These are phyloP conservation scores for Protophormia terraenovae DNA, from an alignment of 2,888 invertebrate genomes.

Conservation along the genomic window DNA sequence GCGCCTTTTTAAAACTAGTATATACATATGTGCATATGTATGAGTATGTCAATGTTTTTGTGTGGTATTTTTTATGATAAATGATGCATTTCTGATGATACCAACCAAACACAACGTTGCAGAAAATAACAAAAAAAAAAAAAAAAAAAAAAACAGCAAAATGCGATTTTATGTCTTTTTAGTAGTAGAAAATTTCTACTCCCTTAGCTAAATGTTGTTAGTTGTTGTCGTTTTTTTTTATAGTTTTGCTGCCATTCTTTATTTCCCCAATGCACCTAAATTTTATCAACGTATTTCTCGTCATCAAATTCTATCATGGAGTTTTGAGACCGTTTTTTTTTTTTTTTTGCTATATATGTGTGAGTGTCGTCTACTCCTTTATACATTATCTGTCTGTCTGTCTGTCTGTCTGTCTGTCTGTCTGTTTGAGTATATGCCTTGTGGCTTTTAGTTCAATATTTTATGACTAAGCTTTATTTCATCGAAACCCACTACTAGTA, in stretches of 20 bases:
- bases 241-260: too few species aligned
- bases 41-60: slow-evolving; percentile 9
- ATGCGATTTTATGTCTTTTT: slow-evolving; percentile 68
- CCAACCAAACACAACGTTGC: slow-evolving; percentile 41
- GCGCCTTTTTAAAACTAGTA: too few species aligned
- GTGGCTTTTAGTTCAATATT: slow-evolving; percentile 65
- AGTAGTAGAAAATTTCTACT: slow-evolving; percentile 49
- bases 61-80: slow-evolving; percentile 64
- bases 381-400: background rate
- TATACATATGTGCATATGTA: too few species aligned
- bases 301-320: slow-evolving; percentile 45
- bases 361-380: slow-evolving; percentile 9
- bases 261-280: slow-evolving; percentile 41
- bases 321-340: too few species aligned
- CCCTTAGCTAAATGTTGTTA: slow-evolving; percentile 48
- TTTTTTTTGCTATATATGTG: too few species aligned
- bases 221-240: slow-evolving; percentile 19
- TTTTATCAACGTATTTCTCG: slow-evolving; percentile 51
- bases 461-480: slow-evolving; percentile 66
- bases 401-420: slow-evolving; percentile 1
- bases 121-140: background rate
- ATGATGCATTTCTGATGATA: slow-evolving; percentile 68
- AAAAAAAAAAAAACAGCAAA: slow-evolving; percentile 42
- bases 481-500: slow-evolving; percentile 27
- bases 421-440: slow-evolving; percentile 34